A percentile compares a stretch with the other conserved stretches of the same genome.
Conservation (phyloP, 2,797 vertebrate genomes). For the Melanogrammus aeglefinus region DNA sequence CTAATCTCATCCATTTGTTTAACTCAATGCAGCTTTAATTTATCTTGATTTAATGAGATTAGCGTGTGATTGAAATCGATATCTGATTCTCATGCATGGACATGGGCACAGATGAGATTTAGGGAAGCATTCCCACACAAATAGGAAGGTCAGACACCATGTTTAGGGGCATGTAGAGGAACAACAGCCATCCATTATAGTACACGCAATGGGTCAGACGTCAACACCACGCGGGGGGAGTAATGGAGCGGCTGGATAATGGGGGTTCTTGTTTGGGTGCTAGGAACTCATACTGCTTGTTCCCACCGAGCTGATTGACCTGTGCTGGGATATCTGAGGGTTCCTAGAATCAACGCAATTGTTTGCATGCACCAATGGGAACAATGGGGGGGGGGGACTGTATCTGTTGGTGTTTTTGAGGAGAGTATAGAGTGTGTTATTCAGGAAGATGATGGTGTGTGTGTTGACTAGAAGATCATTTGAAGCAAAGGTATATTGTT, state of each 20-base stretch:
- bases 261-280: conserved; percentile 40
- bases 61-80: too few relatives aligned
- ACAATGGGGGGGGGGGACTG: conserved; percentile 33
- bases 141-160: background rate
- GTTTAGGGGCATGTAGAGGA: background rate
- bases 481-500: too few relatives aligned
- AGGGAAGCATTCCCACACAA: too few relatives aligned
- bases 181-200: background rate
- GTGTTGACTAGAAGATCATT: too few relatives aligned
- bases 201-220: background rate
- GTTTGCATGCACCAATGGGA: conserved; percentile 48
- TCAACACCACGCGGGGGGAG: background rate
- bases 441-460: background rate
- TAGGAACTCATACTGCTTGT: conserved; percentile 52
- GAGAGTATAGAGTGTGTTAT: background rate
- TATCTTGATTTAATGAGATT: too few relatives aligned
- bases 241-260: conserved; percentile 10
- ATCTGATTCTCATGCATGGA: too few relatives aligned
- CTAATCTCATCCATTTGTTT: background rate
- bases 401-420: background rate
- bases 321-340: conserved; percentile 43
- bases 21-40: background rate
- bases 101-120: too few relatives aligned
- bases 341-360: conserved; percentile 64
- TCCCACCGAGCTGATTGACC: conserved; percentile 57